These are phyloP conservation scores for Drosophila sulfurigaster DNA, from an alignment of 1,140 invertebrate genomes.

Conservation along the genomic window DNA sequence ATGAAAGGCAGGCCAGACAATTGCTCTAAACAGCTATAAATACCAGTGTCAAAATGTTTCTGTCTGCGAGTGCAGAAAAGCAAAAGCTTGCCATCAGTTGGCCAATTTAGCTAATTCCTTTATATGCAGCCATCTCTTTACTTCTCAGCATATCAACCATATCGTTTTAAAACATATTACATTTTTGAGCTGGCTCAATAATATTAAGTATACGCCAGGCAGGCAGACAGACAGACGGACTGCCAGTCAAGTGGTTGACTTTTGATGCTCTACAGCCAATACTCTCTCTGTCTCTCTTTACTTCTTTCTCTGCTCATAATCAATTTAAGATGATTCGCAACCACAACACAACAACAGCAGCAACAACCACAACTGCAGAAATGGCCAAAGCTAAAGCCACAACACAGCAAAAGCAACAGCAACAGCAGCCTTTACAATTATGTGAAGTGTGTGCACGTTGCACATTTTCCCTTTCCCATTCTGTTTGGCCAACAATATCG, in stretches of 20 bases:
- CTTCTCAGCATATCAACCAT: constrained; percentile 20
- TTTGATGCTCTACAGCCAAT: constrained; percentile 1
- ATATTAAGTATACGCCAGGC: constrained; percentile 40
- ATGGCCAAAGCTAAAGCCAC: neutral
- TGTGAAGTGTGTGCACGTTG: constrained; percentile 49
- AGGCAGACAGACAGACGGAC: neutral
- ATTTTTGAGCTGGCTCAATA: constrained; percentile 12
- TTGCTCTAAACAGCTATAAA: constrained; percentile 15
- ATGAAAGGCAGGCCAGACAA: neutral
- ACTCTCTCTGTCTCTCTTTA: neutral
- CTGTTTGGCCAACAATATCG: constrained; percentile 25
- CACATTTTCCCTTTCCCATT: constrained; percentile 47
- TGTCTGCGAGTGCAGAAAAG: neutral
- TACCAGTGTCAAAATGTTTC: constrained; percentile 6
- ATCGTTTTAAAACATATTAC: constrained; percentile 44
- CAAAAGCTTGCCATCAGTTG: neutral
- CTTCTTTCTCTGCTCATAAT: constrained; percentile 61
- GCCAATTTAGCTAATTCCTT: neutral
- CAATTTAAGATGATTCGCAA: constrained; percentile 63
- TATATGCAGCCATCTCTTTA: neutral
- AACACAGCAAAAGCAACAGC: constrained; percentile 12
- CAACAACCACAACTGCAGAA: constrained; percentile 15
- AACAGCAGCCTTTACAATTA: constrained; percentile 45
- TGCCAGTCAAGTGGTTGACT: constrained; percentile 11
- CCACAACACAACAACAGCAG: constrained; percentile 33